phyloP scores from a whole-genome alignment of 2,113 vertebrate species.

The Hyperopisus bebe region DNA sequence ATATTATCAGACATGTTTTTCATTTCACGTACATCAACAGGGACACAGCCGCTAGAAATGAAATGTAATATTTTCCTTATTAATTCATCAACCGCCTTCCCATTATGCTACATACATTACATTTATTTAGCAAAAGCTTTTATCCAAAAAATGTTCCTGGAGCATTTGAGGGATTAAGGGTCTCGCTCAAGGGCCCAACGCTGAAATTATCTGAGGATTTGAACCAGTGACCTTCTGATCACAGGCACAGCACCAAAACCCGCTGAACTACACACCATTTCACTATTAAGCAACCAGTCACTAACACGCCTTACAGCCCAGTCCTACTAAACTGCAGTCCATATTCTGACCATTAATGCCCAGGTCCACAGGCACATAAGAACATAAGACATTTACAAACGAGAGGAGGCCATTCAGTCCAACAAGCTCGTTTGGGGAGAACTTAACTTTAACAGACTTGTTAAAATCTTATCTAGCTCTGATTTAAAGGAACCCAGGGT shows the following conservation, averaged over 20 bases:
- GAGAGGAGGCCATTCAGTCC: too few species aligned
- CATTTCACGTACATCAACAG: background rate
- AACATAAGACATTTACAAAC: too few species aligned
- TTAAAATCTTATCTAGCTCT: too few species aligned
- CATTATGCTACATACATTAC: background rate
- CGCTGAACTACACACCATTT: background rate
- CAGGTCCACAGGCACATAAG: background rate
- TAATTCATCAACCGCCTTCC: background rate
- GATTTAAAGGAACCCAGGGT: too few species aligned
- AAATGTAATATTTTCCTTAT: background rate
- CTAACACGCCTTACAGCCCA: background rate
- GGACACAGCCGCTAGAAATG: background rate
- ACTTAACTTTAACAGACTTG: too few species aligned
- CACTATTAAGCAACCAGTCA: background rate
- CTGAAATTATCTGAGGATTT: background rate
- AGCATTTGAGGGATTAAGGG: background rate
- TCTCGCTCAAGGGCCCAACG: background rate
- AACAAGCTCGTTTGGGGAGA: too few species aligned
- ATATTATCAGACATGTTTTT: background rate
- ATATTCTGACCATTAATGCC: background rate
- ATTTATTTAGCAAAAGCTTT: background rate
- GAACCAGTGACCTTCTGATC: background rate
- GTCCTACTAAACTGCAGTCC: background rate
- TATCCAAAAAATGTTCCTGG: background rate
- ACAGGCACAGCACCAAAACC: background rate